A percentile compares a stretch with the other conserved stretches of the same genome.
These are phyloP conservation scores for Drosophila monieri DNA, from an alignment of 2,888 invertebrate genomes.

Conservation along the genomic window DNA sequence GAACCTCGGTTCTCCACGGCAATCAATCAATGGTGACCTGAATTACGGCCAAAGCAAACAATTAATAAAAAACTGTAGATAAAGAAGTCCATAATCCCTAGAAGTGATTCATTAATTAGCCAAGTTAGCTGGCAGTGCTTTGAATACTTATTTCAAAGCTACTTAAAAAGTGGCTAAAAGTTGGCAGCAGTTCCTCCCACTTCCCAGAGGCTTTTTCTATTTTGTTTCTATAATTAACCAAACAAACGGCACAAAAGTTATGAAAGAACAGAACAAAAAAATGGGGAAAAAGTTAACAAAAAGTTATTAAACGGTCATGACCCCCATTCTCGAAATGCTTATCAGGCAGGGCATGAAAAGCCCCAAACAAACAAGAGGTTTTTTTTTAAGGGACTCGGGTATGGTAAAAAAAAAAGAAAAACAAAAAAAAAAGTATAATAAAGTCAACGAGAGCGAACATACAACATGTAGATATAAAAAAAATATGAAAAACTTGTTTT, in stretches of 20 bases:
- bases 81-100: conserved; percentile 24
- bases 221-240: conserved; percentile 56
- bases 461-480: conserved; percentile 2
- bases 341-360: conserved; percentile 63
- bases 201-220: background rate
- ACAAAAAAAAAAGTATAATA: conserved; percentile 19
- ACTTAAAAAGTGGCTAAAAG: conserved; percentile 30
- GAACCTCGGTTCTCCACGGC: conserved; percentile 22
- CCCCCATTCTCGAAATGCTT: conserved; percentile 77
- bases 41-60: conserved; percentile 42
- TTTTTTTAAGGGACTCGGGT: background rate
- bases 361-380: conserved; percentile 43
- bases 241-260: conserved; percentile 49
- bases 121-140: conserved; percentile 13
- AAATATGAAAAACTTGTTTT: conserved; percentile 34
- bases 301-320: conserved; percentile 81
- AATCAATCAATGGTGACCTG: conserved; percentile 61
- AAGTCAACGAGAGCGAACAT: conserved; percentile 29
- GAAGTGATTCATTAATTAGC: conserved; percentile 24
- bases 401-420: background rate
- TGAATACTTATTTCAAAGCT: conserved; percentile 17
- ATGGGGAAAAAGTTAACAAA: conserved; percentile 53
- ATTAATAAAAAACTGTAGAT: conserved; percentile 36
- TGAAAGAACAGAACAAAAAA: conserved; percentile 26
- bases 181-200: conserved; percentile 19